These are phyloP conservation scores for Cyrtodaria siliqua DNA, from an alignment of 2,888 invertebrate genomes.

Conservation along the genomic window DNA sequence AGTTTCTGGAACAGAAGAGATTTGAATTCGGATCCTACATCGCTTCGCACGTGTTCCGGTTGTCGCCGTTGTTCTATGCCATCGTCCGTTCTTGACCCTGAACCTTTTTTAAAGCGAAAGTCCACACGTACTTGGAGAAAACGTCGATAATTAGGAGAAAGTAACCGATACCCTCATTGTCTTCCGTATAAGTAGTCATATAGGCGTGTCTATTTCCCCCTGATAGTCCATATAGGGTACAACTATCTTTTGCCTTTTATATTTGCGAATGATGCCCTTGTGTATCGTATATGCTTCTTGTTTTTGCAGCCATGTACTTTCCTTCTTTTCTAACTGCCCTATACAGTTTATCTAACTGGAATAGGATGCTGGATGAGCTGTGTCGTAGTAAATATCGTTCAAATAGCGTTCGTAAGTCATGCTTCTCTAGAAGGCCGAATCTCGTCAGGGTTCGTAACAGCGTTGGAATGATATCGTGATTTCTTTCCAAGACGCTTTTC, in stretches of 20 bases:
- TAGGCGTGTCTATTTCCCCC: slow-evolving; percentile 26
- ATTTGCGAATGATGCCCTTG: slow-evolving; percentile 19
- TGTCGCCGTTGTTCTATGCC: background rate
- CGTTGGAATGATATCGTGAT: no score
- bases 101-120: background rate
- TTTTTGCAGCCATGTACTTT: slow-evolving; percentile 24
- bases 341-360: slow-evolving; percentile 40
- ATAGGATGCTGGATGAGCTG: slow-evolving; percentile 22
- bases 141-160: slow-evolving; percentile 29
- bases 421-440: no score
- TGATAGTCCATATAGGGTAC: slow-evolving; percentile 33
- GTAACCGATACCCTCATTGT: slow-evolving; percentile 29
- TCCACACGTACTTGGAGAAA: slow-evolving; percentile 32
- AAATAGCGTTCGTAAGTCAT: slow-evolving; percentile 24
- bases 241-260: slow-evolving; percentile 10
- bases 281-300: slow-evolving; percentile 8
- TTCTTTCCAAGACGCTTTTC: no score
- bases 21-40: slow-evolving; percentile 29
- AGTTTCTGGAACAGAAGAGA: slow-evolving; percentile 8
- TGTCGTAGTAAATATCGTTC: slow-evolving; percentile 36
- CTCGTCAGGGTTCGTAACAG: no score
- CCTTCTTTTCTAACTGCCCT: slow-evolving; percentile 33
- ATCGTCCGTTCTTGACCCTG: background rate
- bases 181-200: no score
- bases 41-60: slow-evolving; percentile 19